phyloP scores from a whole-genome alignment of 1,140 invertebrate species.

The Drosophila virilis region DNA sequence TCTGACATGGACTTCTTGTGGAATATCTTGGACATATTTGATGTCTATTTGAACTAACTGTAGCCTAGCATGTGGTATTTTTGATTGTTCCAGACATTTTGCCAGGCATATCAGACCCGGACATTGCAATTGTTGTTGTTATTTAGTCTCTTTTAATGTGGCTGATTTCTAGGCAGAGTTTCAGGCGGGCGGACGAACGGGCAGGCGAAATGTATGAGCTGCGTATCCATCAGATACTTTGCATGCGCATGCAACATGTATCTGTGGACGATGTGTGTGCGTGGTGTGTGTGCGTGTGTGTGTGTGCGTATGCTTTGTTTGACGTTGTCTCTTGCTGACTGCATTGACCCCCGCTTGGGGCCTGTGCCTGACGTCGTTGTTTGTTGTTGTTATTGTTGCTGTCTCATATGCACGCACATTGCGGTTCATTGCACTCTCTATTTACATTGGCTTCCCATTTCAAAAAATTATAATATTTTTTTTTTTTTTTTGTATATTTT shows the following conservation, averaged over 20 bases:
- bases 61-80: not conserved
- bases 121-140: constrained; percentile 45
- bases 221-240: constrained; percentile 72
- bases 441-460: constrained; percentile 68
- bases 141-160: not conserved
- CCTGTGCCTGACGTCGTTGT: constrained; percentile 46
- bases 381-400: constrained; percentile 32
- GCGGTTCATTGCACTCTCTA: constrained; percentile 79
- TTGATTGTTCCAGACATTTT: not conserved
- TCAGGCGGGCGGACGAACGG: not conserved
- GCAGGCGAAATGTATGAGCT: constrained; percentile 1
- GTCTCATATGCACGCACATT: constrained; percentile 60
- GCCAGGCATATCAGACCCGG: constrained; percentile 38
- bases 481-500: constrained; percentile 38
- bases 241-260: constrained; percentile 56
- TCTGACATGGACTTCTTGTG: no score
- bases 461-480: constrained; percentile 59
- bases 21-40: no score
- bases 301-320: constrained; percentile 42
- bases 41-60: not conserved
- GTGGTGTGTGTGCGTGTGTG: constrained; percentile 20
- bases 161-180: constrained; percentile 9
- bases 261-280: not conserved
- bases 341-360: constrained; percentile 79
- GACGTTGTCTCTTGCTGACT: constrained; percentile 68